Evolutionary conservation across 2,113 vertebrate genomes (phyloP).

Genomic region (Stictonetta naevosa): DNA sequence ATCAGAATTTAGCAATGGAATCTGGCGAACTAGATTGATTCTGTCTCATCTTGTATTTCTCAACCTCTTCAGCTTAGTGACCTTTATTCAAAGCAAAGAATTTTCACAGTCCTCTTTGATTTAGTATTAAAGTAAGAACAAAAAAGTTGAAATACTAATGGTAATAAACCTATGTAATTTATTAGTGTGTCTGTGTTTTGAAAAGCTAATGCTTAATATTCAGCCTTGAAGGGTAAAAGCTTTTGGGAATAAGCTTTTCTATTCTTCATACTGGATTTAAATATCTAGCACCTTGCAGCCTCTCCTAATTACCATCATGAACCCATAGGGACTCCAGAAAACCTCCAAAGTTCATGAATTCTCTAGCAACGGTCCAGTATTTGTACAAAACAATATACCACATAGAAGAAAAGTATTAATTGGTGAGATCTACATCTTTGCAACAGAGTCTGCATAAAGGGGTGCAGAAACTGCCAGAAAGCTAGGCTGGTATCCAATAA

Average conservation of each 20-base stretch:
- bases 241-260: not conserved
- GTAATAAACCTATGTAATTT: not conserved
- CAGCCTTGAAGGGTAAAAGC: not conserved
- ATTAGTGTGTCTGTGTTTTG: not conserved
- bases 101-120: not conserved
- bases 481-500: not conserved
- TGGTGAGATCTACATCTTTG: not conserved
- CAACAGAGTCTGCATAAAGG: not conserved
- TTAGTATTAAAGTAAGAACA: not conserved
- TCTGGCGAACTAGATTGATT: not conserved
- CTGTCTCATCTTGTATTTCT: not conserved
- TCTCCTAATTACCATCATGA: not conserved
- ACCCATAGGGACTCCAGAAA: not conserved
- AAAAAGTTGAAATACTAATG: not conserved
- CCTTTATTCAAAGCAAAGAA: not conserved
- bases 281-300: not conserved
- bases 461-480: not conserved
- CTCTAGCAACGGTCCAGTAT: not conserved
- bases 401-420: not conserved
- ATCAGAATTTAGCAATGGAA: not conserved
- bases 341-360: not conserved
- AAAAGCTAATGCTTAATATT: not conserved
- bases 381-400: not conserved
- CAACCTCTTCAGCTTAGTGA: not conserved
- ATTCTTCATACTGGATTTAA: not conserved